Evolutionary conservation across 2,888 invertebrate species (phyloP), one percentile per base, ranked within the genome.

Genomic region (Neoascia interrupta): DNA sequence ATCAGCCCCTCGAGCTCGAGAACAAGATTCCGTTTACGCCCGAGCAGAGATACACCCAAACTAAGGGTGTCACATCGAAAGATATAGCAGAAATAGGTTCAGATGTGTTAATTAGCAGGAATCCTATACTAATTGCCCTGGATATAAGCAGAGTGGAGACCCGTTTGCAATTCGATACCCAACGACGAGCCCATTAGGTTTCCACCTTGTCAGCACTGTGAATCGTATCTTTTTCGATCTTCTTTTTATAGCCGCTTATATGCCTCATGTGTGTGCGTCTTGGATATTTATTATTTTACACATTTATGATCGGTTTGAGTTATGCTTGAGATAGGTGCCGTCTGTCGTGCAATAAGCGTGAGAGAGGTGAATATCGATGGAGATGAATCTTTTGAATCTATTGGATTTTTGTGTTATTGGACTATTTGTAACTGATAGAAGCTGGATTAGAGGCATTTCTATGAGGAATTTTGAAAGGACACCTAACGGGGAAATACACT

Each of bases 181-280:
- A 51, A 41, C 73, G 66, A 56, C 61, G 54, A 49, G 66, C 79
- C n/a, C 72, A 72, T 79, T 73, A 68, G 73, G 73, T 72, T 73
- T 79, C 68, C 72, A 73, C 73, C 79, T 79, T 79, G 72, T 72
- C 76, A 72, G 72, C 37, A 45, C 13, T 45, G 43, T 61, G 53
- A 45, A 53, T 76, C 47, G 47, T 64, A 76, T 76, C 72, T 60
- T 43, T 86, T 85, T 84, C 84, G 83, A 83, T 81, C 69, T 84
- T 85, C 86, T 84, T 85, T 61, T 10, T 19, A 31, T 28, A 31
- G 16, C 1, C 16, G 16, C 26, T 31, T n/a, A n/a, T n/a, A n/a
- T n/a, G n/a, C n/a, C 13, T n/a, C 23, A 10, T 49, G 10, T 8
- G 21, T 47, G 36, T 28, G 8, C 15, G n/a, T n/a, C n/a, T n/a